These are phyloP conservation scores for Brachyalestes nurse DNA, from an alignment of 2,797 vertebrate genomes.

Conservation along the genomic window DNA sequence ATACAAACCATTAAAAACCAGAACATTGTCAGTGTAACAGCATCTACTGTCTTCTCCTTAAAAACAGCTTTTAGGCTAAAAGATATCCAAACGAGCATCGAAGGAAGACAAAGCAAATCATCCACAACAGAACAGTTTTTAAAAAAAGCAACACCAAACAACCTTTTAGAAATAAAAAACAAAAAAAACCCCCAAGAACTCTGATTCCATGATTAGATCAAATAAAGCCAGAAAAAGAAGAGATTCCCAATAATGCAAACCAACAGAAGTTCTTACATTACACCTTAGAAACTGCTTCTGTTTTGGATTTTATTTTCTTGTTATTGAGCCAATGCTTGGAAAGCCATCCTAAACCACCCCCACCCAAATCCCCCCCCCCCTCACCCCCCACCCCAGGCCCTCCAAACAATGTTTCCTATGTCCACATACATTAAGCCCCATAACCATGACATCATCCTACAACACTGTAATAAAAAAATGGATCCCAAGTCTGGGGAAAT, in stretches of 20 bases:
- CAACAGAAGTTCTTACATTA: not conserved
- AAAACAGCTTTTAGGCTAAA: constrained; percentile 61
- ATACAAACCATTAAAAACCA: constrained; percentile 70
- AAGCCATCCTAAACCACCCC: not conserved
- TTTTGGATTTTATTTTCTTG: not conserved
- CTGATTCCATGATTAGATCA: not conserved
- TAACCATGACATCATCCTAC: constrained; percentile 2
- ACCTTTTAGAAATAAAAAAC: not conserved
- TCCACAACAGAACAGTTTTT: constrained; percentile 63
- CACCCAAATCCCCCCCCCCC: not conserved
- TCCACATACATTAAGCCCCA: not conserved
- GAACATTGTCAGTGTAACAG: constrained; percentile 71
- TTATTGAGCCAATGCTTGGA: not conserved
- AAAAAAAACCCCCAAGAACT: not conserved
- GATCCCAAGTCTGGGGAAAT: not conserved
- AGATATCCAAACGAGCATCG: constrained; percentile 60
- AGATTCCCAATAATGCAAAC: not conserved
- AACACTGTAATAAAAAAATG: not conserved
- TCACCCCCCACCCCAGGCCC: no score
- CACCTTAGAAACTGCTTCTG: not conserved
- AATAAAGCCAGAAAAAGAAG: not conserved
- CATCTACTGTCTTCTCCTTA: constrained; percentile 66
- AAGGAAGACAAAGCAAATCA: constrained; percentile 54
- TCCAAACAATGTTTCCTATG: not conserved
- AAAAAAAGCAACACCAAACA: constrained; percentile 52